phyloP scores from a whole-genome alignment of 2,797 vertebrate species.

The Caiman crocodilus region DNA sequence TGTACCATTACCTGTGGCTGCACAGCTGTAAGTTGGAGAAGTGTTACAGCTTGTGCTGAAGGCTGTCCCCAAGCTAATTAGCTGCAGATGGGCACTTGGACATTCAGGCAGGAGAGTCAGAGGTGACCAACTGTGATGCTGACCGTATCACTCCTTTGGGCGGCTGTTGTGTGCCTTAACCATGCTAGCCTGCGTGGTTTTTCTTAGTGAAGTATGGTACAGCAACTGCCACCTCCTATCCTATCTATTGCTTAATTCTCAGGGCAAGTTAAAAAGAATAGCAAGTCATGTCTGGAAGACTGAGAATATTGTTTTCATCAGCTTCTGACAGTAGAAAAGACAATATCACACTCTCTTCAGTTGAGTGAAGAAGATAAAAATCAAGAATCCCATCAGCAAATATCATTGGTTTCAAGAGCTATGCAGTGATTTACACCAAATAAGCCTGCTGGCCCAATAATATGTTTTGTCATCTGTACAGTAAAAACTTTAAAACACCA shows the following conservation, averaged over 20 bases:
- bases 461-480: not conserved
- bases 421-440: slow-evolving; percentile 5
- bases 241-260: accelerated
- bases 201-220: not conserved
- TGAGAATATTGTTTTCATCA: not conserved
- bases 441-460: not conserved
- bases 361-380: not conserved
- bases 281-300: not conserved
- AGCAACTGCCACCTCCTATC: not conserved
- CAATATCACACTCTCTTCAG: not conserved
- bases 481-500: slow-evolving; percentile 22
- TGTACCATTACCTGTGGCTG: not conserved
- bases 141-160: too few relatives aligned
- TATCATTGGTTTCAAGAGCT: not conserved
- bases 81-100: too few relatives aligned
- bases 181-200: not conserved
- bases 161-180: too few relatives aligned
- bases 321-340: not conserved
- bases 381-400: slow-evolving; percentile 2
- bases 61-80: too few relatives aligned
- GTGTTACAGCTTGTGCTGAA: too few relatives aligned
- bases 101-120: too few relatives aligned
- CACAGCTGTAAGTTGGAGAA: too few relatives aligned
- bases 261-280: accelerated
- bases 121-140: too few relatives aligned